Evolutionary conservation across 2,888 invertebrate species (phyloP).

Genomic region (Bugula neritina): DNA sequence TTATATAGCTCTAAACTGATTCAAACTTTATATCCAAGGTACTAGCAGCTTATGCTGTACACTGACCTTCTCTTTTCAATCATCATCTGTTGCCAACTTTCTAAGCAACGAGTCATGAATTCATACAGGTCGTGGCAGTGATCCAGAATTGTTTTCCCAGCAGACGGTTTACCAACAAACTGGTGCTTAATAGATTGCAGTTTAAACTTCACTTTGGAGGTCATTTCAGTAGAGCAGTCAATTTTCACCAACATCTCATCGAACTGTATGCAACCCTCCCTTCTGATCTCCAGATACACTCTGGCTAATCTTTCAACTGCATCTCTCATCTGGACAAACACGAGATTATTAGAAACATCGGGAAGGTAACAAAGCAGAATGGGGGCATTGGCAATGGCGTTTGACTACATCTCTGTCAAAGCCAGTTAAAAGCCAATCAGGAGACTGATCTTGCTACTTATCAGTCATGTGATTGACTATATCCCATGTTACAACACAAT

Average conservation of each 20-base stretch:
- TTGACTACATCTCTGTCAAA: no score
- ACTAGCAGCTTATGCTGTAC: not conserved
- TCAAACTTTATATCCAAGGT: no score
- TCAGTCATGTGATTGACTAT: no score
- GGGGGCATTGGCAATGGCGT: no score
- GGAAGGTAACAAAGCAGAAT: no score
- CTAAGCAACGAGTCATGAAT: slow-evolving; percentile 34
- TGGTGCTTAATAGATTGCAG: not conserved
- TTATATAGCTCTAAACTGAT: no score
- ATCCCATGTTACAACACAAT: no score
- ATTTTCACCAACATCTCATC: slow-evolving; percentile 38
- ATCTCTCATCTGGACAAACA: slow-evolving; percentile 41
- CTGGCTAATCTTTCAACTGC: slow-evolving; percentile 37
- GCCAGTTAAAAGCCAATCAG: no score
- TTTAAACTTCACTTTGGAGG: not conserved
- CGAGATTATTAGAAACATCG: no score
- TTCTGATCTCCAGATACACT: slow-evolving; percentile 37
- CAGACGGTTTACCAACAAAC: not conserved
- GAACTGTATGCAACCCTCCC: slow-evolving; percentile 42
- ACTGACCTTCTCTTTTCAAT: not conserved
- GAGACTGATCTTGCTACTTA: no score
- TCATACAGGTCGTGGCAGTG: slow-evolving; percentile 35
- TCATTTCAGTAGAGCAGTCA: slow-evolving; percentile 31
- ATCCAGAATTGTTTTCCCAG: slow-evolving; percentile 14
- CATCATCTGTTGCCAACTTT: not conserved